Evolutionary conservation across 2,888 invertebrate species (phyloP).

Genomic region (Blastobasis lacticolella): DNA sequence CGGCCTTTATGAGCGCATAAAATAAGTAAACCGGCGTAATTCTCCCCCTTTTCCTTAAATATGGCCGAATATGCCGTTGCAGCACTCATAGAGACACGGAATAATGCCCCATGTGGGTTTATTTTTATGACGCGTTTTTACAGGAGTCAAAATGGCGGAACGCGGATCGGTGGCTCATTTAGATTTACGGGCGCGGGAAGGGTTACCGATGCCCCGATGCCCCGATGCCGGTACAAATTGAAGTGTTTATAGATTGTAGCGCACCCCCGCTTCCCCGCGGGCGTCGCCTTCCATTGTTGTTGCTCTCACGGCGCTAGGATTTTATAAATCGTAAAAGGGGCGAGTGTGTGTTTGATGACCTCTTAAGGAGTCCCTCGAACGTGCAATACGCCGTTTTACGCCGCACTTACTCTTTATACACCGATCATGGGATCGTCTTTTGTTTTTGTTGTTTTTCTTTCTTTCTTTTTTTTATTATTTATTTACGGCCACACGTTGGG

Average conservation of each 20-base stretch:
- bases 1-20: conserved; percentile 24
- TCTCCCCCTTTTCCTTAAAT: conserved; percentile 9
- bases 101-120: conserved; percentile 11
- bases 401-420: no score
- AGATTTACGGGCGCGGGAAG: conserved; percentile 19
- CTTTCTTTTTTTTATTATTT: no score
- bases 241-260: conserved; percentile 19
- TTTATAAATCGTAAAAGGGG: no score
- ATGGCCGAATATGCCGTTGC: not conserved
- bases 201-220: conserved; percentile 13
- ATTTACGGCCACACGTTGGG: no score
- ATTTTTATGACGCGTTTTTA: conserved; percentile 25
- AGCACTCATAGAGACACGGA: no score
- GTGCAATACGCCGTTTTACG: no score
- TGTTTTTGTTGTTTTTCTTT: no score
- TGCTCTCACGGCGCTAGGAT: no score
- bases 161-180: conserved; percentile 12
- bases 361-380: no score
- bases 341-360: no score
- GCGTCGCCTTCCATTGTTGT: no score
- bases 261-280: not conserved
- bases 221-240: conserved; percentile 9
- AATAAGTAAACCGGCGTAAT: conserved; percentile 18
- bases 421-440: no score
- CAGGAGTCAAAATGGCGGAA: conserved; percentile 17